Conservation (phyloP, 92 coral and sea anemone genomes). For the Pocillopora grandis region DNA sequence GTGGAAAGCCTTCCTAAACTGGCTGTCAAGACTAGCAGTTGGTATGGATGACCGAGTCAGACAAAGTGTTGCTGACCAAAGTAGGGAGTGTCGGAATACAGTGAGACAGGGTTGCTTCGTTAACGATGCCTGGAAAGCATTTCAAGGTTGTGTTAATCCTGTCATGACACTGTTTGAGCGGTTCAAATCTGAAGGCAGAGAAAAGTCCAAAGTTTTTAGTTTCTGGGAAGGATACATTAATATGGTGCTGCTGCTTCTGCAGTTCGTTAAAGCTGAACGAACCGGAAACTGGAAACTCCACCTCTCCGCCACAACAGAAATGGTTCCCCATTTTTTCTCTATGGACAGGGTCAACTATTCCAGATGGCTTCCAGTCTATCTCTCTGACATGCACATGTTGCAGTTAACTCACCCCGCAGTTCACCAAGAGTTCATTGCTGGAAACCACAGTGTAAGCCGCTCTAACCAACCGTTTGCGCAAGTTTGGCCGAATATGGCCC, state of each 20-base stretch:
- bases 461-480: conserved; percentile 55
- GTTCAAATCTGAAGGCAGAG: conserved; percentile 29
- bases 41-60: conserved; percentile 14
- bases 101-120: conserved; percentile 26
- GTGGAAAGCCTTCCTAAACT: conserved; percentile 37
- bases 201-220: conserved; percentile 31
- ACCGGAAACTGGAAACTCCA: conserved; percentile 56
- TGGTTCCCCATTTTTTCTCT: conserved; percentile 58
- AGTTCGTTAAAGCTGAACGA: conserved; percentile 53
- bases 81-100: conserved; percentile 27
- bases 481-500: conserved; percentile 2
- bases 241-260: conserved; percentile 32
- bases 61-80: conserved; percentile 4
- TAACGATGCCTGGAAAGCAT: conserved; percentile 24
- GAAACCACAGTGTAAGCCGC: conserved; percentile 40
- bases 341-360: conserved; percentile 52
- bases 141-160: conserved; percentile 26
- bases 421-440: conserved; percentile 24
- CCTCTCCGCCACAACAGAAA: conserved; percentile 39
- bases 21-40: conserved; percentile 31
- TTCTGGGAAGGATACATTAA: conserved; percentile 52
- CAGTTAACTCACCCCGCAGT: conserved; percentile 29
- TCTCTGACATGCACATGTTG: conserved; percentile 43
- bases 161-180: conserved; percentile 10
- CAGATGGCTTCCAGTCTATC: conserved; percentile 52